Evolutionary conservation across 2,113 vertebrate species (phyloP), one percentile per base, ranked within the genome.

Genomic region (Vulpes ferrilata): DNA sequence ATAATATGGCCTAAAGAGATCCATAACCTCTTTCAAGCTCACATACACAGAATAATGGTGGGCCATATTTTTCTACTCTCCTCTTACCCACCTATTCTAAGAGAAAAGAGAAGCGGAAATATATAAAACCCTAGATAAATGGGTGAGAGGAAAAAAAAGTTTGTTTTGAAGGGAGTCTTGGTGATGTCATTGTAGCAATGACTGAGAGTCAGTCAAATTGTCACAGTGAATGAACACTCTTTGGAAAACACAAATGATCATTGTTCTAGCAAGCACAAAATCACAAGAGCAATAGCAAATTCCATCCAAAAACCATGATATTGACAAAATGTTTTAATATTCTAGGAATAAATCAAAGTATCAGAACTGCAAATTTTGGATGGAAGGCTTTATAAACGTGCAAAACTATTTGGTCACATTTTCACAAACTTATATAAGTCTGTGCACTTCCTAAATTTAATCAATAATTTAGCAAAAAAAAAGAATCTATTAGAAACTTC

Each of bases 391-490:
- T 59, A 57, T 51, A 81, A 90, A n/a, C 59, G 78, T 38, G 57
- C 11, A 85, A 95, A 94, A 92, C 62, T 67, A 38, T 64, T 53
- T 94, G 43, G 11, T 71, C 85, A 92, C 48, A 71, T 53, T 73
- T 90, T 96, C 71, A 71, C 53, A 57, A 86, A 57, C 7, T 78
- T 95, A 78, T 25, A 59, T 67, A 80, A 94, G 12, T 11, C 43
- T 71, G 13, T 32, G 23, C 0, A 79, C 25, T 51, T 80, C 78
- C 86, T 88, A 9, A 79, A 80, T 11, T 82, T 19, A 48, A 88
- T 89, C 35, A n/a, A 88, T 82, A 96, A 93, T 89, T 74, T 57
- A 95, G 1, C 10, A 23, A 22, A 13, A 35, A 35, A 53, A 64
- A 91, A 85, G 76, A 51, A 9, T 43, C 3, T 48, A 55, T 95